A percentile compares a stretch with the other conserved stretches of the same genome.
phyloP scores from a whole-genome alignment of 1,140 invertebrate species.

The Anoplolepis gracilipes region DNA sequence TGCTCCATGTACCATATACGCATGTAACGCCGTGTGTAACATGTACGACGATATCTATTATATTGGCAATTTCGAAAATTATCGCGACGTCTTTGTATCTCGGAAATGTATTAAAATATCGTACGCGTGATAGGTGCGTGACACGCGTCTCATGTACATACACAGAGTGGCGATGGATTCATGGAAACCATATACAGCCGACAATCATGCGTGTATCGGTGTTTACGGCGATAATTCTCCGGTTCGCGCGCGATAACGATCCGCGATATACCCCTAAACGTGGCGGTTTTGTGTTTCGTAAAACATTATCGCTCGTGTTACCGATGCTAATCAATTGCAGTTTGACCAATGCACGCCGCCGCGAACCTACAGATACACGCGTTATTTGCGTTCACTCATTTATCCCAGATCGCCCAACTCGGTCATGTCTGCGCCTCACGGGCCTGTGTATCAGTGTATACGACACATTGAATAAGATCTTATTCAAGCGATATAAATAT shows the following conservation, averaged over 20 bases:
- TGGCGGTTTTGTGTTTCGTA: conserved; percentile 57
- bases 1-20: neutral
- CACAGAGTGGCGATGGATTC: neutral
- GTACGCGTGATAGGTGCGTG: neutral
- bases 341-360: conserved; percentile 32
- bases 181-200: conserved; percentile 36
- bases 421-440: neutral
- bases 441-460: neutral
- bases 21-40: too few species aligned
- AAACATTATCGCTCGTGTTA: conserved; percentile 53
- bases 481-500: conserved; percentile 6
- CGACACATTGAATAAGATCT: neutral
- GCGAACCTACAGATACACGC: conserved; percentile 17
- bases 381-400: conserved; percentile 28
- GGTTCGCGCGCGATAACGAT: conserved; percentile 57
- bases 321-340: conserved; percentile 59
- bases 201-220: conserved; percentile 47
- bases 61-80: neutral
- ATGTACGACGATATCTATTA: too few species aligned
- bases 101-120: neutral
- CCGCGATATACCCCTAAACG: conserved; percentile 49
- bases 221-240: conserved; percentile 68
- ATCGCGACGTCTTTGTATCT: neutral
- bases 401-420: conserved; percentile 27
- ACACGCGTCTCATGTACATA: neutral